Percentiles rank a stretch among this genome's conserved stretches.
phyloP scores from a whole-genome alignment of 1,140 invertebrate genomes.

The Philotrypesis tridentata region DNA sequence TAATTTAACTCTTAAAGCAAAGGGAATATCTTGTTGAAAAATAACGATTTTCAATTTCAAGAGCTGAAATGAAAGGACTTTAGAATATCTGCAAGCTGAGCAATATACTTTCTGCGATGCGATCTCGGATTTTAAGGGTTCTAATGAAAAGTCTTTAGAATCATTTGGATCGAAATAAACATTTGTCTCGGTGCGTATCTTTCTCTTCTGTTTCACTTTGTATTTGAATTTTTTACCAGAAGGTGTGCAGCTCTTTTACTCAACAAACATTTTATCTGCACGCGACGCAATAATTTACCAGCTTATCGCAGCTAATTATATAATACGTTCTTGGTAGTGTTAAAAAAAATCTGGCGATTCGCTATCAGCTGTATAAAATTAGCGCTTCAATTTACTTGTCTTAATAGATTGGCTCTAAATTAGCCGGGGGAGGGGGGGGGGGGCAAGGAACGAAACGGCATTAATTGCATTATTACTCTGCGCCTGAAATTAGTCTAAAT shows the following conservation, averaged over 20 bases:
- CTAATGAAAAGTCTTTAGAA: no score
- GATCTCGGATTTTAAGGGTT: no score
- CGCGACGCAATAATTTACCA: constrained; percentile 25
- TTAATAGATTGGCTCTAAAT: neutral
- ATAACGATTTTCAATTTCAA: no score
- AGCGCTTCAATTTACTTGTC: constrained; percentile 21
- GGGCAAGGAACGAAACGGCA: neutral
- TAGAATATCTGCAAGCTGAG: no score
- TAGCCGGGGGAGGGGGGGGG: neutral
- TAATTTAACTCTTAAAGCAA: no score
- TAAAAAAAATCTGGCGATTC: neutral
- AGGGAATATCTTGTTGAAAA: no score
- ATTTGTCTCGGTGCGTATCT: no score
- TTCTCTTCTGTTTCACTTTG: no score
- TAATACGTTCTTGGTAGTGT: neutral
- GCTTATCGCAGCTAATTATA: constrained; percentile 11
- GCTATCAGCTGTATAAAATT: neutral
- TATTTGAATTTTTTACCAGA: no score
- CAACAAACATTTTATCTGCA: constrained; percentile 3
- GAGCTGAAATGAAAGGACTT: no score
- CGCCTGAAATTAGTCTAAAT: neutral
- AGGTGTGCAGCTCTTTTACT: neutral
- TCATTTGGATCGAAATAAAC: no score
- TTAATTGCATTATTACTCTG: neutral
- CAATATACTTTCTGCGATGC: no score